Evolutionary conservation across 2,113 vertebrate genomes (phyloP).

Genomic region (Capra hircus): DNA sequence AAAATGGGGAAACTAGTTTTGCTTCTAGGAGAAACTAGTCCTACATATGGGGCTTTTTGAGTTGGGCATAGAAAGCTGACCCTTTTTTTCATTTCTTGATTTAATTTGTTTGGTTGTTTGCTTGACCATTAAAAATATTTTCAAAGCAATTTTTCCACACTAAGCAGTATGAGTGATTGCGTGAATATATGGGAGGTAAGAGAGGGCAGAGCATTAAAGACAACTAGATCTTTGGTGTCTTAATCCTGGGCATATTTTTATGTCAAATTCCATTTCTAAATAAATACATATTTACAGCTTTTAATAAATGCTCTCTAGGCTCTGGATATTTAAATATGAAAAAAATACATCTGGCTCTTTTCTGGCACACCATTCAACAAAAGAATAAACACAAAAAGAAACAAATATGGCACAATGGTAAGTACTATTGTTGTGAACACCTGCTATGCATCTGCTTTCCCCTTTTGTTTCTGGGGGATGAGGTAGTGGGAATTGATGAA

Average conservation of each 20-base stretch:
- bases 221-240: not conserved
- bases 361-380: not conserved
- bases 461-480: not conserved
- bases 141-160: not conserved
- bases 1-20: not conserved
- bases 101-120: not conserved
- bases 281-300: not conserved
- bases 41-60: not conserved
- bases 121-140: not conserved
- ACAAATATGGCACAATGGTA: not conserved
- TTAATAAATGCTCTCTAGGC: not conserved
- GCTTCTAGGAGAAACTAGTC: not conserved
- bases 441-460: not conserved
- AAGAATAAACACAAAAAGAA: not conserved
- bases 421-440: not conserved
- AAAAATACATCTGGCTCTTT: not conserved
- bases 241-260: not conserved
- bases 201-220: not conserved
- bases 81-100: not conserved
- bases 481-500: not conserved
- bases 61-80: not conserved
- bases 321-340: not conserved
- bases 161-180: not conserved
- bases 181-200: not conserved
- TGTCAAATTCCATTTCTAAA: constrained; percentile 19